Conservation (phyloP, 2,113 vertebrate genomes). For the Gobiocypris rarus region DNA sequence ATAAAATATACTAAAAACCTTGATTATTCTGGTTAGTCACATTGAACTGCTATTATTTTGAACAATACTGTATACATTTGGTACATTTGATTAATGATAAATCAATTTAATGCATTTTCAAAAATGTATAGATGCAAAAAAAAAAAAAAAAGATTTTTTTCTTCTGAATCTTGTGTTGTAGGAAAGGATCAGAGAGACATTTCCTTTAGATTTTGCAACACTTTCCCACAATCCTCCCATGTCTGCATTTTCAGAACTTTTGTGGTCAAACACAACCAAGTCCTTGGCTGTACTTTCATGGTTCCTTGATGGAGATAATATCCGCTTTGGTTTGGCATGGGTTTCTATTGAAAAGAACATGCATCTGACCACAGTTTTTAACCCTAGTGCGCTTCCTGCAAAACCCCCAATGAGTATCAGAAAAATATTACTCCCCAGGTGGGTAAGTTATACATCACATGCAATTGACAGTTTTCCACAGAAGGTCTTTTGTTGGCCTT, state of each 20-base stretch:
- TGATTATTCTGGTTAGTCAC: too few relatives aligned
- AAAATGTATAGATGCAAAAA: neutral
- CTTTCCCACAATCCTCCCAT: constrained; percentile 1
- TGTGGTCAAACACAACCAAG: constrained; percentile 40
- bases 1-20: too few relatives aligned
- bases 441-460: constrained; percentile 26
- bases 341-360: constrained; percentile 5
- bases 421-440: constrained; percentile 15
- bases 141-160: neutral
- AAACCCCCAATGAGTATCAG: neutral
- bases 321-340: constrained; percentile 7
- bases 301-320: neutral
- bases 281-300: constrained; percentile 28
- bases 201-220: neutral
- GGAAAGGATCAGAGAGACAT: neutral
- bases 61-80: too few relatives aligned
- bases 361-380: constrained; percentile 30
- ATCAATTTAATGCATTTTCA: neutral
- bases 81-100: neutral
- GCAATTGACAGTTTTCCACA: constrained; percentile 28
- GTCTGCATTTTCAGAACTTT: constrained; percentile 12
- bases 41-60: too few relatives aligned
- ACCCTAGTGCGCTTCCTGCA: neutral
- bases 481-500: constrained; percentile 28
- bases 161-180: neutral